Evolutionary conservation across 2,888 invertebrate genomes (phyloP).

Genomic region (Diadegma fenestrale): DNA sequence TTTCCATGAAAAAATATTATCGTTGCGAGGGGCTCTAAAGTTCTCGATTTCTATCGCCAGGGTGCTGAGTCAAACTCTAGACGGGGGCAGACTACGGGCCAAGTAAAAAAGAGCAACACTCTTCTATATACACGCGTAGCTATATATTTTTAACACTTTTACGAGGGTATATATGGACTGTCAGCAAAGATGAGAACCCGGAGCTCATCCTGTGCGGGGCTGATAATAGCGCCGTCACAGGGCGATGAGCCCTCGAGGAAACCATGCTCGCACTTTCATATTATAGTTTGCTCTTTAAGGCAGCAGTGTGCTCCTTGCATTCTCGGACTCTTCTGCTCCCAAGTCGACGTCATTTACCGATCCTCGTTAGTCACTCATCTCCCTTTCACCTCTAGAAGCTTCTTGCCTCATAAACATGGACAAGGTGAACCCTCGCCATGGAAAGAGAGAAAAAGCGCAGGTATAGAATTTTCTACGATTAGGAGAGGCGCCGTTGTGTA

Average conservation of each 20-base stretch:
- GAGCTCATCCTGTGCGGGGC: constrained; percentile 54
- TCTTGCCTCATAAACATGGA: constrained; percentile 64
- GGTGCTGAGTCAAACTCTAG: background rate
- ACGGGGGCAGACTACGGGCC: constrained; percentile 6
- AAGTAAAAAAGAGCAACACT: constrained; percentile 3
- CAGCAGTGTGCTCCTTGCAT: constrained; percentile 3
- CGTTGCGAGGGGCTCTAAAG: background rate
- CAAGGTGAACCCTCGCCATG: constrained; percentile 61
- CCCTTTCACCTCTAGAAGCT: constrained; percentile 62
- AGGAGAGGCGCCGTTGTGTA: constrained; percentile 66
- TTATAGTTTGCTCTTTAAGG: constrained; percentile 26
- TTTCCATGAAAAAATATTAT: constrained; percentile 1
- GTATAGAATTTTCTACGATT: constrained; percentile 67
- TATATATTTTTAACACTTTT: constrained; percentile 56
- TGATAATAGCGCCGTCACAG: constrained; percentile 65
- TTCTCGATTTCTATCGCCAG: background rate
- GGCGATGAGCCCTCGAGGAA: constrained; percentile 62
- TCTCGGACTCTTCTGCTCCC: constrained; percentile 25
- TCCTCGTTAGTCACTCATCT: constrained; percentile 71
- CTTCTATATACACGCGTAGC: background rate
- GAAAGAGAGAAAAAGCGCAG: constrained; percentile 58
- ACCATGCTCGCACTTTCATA: constrained; percentile 51
- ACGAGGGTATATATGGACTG: constrained; percentile 53
- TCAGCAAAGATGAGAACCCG: constrained; percentile 53
- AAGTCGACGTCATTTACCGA: constrained; percentile 37